phyloP scores from a whole-genome alignment of 2,888 invertebrate species.

The Orchesellides sinensis region DNA sequence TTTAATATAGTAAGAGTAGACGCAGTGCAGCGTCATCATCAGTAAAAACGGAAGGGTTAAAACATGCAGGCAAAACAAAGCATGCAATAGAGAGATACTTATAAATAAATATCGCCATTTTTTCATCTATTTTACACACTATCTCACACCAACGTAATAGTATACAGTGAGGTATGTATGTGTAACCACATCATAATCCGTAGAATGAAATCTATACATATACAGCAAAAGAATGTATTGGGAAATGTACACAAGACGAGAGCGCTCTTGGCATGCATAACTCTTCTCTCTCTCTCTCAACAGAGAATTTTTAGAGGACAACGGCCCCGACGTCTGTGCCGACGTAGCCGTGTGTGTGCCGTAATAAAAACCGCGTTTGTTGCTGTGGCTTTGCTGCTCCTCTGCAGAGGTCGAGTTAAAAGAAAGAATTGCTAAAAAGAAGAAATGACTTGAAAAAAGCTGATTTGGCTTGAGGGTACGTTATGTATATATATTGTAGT shows the following conservation, averaged over 20 bases:
- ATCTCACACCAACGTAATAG: slow-evolving; percentile 20
- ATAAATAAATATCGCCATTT: slow-evolving; percentile 12
- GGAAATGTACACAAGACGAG: slow-evolving; percentile 15
- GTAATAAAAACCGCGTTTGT: background rate
- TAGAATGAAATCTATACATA: too few species aligned
- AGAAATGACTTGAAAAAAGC: slow-evolving; percentile 44
- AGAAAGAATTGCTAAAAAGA: slow-evolving; percentile 42
- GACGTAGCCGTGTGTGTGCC: slow-evolving; percentile 24
- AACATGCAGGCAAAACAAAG: slow-evolving; percentile 54
- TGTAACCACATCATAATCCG: slow-evolving; percentile 16
- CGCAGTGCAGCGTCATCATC: slow-evolving; percentile 24
- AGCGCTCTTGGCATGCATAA: slow-evolving; percentile 1
- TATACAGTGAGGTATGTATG: background rate
- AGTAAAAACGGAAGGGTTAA: slow-evolving; percentile 49
- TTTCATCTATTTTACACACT: slow-evolving; percentile 23
- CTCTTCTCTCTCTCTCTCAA: background rate
- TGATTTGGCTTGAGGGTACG: slow-evolving; percentile 51
- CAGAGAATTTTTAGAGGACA: slow-evolving; percentile 64
- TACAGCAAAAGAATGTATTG: background rate
- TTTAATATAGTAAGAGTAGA: background rate
- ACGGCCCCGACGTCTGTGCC: slow-evolving; percentile 63
- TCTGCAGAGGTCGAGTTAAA: too few species aligned
- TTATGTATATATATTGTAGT: slow-evolving; percentile 18
- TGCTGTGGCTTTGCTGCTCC: too few species aligned
- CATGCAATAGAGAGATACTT: slow-evolving; percentile 35